Evolutionary conservation across 2,113 vertebrate genomes (phyloP).

Genomic region (Rhinichthys klamathensis): DNA sequence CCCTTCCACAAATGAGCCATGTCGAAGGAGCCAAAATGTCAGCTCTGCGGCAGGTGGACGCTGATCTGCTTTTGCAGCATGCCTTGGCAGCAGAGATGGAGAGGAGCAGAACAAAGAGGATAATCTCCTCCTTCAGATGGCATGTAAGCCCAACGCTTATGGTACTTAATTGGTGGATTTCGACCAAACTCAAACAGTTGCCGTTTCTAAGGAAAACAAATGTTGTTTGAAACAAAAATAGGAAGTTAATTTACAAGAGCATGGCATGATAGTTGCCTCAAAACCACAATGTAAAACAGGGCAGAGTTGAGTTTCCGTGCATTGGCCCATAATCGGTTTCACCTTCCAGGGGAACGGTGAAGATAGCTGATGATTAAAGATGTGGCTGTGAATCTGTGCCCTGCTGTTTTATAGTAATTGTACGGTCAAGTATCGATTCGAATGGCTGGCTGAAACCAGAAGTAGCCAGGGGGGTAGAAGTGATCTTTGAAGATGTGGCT

Average conservation of each 20-base stretch:
- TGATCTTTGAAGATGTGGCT: constrained; percentile 41
- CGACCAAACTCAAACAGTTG: constrained; percentile 51
- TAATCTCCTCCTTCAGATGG: constrained; percentile 64
- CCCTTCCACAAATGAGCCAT: constrained; percentile 57
- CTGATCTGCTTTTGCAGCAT: constrained; percentile 66
- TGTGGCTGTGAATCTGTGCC: constrained; percentile 19
- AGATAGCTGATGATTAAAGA: constrained; percentile 40
- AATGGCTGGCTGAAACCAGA: constrained; percentile 6
- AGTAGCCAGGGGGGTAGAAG: constrained; percentile 15
- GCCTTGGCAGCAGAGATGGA: constrained; percentile 59
- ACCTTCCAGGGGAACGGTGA: constrained; percentile 12
- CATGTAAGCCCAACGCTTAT: constrained; percentile 65
- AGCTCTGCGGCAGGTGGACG: constrained; percentile 70
- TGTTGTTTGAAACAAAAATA: not conserved
- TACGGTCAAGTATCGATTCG: constrained; percentile 38
- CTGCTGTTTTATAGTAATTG: constrained; percentile 31
- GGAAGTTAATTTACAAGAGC: not conserved
- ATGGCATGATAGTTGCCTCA: not conserved
- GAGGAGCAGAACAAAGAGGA: constrained; percentile 61
- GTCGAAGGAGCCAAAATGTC: constrained; percentile 68
- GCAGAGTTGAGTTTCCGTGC: constrained; percentile 1
- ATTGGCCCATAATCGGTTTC: not conserved
- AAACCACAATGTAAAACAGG: not conserved
- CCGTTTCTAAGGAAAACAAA: not conserved
- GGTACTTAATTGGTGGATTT: constrained; percentile 65